These are phyloP conservation scores for Emberiza fucata DNA, from an alignment of 2,113 vertebrate genomes.

Conservation along the genomic window DNA sequence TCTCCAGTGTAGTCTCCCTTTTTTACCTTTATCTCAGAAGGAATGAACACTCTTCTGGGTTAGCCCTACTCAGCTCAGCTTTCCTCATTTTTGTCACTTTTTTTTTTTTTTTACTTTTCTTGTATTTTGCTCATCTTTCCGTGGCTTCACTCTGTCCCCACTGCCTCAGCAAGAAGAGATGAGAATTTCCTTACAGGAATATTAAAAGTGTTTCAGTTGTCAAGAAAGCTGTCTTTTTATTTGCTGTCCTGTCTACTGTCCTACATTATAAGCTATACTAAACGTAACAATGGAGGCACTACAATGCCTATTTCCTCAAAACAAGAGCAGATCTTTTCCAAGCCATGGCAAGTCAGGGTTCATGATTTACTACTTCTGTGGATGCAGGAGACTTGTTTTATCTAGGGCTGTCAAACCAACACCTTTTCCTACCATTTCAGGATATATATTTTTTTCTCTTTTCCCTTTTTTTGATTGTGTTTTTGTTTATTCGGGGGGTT, in stretches of 20 bases:
- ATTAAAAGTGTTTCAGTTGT: neutral
- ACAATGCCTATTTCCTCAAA: neutral
- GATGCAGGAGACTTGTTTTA: neutral
- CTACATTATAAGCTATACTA: neutral
- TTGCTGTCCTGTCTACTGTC: neutral
- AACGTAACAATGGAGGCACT: neutral
- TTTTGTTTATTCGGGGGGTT: rapidly evolving
- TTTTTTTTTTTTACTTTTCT: neutral
- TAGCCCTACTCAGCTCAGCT: neutral
- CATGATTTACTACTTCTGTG: neutral
- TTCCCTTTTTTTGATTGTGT: neutral
- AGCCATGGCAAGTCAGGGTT: neutral
- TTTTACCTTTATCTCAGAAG: neutral
- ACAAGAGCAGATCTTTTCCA: neutral
- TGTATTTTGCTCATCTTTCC: neutral
- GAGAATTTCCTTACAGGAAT: neutral
- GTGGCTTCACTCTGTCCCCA: neutral
- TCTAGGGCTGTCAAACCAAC: neutral
- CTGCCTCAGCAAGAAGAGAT: neutral
- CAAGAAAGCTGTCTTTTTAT: neutral
- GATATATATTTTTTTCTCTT: neutral
- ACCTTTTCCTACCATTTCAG: neutral
- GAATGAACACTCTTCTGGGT: neutral
- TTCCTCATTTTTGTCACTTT: neutral
- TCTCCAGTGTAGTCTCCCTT: neutral